Base-by-base conservation (phyloP, 35 echinoderm and acorn worm species). In the Ophioderma brevispina region DNA sequence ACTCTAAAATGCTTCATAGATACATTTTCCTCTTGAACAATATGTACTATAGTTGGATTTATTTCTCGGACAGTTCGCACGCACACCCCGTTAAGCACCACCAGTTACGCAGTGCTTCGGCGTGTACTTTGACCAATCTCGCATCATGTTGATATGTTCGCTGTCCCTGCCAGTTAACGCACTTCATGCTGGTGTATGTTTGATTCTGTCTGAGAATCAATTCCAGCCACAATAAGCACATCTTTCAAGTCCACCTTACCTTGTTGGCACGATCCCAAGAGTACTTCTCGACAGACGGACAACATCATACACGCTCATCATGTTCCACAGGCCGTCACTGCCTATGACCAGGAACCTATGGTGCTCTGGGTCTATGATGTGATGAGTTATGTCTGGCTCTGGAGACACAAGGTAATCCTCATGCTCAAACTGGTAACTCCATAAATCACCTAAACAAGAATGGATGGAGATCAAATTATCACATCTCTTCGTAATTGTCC, bases 251-350 rank as follows among this genome's bases (percentile, higher is more conserved):
- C n/a, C n/a, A n/a, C n/a, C 90, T 85, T 80, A 96, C 94, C 75
- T 77, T 85, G 37, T 39, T 76, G 35, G 79, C 37, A 17, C 87
- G 81, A 13, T 92, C 76, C 13, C 32, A 42, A 50, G 87, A 78
- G 52, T 95, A 99, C 85, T 95, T 82, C 23, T 92, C 91, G 2
- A 94, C 88, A 93, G 92, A 23, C 84, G 82, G 38, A 98, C 93
- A 23, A 84, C 70, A 36, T 90, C 88, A 33, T 90, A 84, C 1
- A 85, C 84, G 30, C 87, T 93, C 33, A 94, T 87, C 78, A 99
- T 94, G 76, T 99, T 99, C 97, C 97, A 99, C 0, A 99, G 89
- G 36, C 97, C 97, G 43, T 99, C 97, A 23, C 90, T 95, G 11
- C 90, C 97, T 1, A 99, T 39, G 38, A 99, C 84, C 37, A 99